phyloP scores from a whole-genome alignment of 2,797 vertebrate genomes.

The Alauda arvensis region DNA sequence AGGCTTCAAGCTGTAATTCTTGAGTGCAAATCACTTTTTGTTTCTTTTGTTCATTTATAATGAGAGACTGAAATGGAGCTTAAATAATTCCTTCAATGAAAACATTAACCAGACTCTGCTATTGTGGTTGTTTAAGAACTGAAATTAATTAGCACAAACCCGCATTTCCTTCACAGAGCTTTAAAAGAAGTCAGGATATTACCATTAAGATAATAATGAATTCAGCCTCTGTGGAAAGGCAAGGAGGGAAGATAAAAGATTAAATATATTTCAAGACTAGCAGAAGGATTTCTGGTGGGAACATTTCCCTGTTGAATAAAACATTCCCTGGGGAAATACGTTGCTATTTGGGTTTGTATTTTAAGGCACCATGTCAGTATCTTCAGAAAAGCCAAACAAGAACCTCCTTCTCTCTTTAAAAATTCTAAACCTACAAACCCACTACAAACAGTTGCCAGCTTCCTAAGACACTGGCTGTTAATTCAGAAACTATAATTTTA shows the following conservation, averaged over 20 bases:
- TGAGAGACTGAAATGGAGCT: constrained; percentile 74
- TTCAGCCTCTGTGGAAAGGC: constrained; percentile 62
- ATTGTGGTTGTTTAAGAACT: constrained; percentile 70
- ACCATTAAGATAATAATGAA: constrained; percentile 62
- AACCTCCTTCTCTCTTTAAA: not conserved
- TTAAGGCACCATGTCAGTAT: constrained; percentile 36
- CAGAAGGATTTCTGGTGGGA: constrained; percentile 68
- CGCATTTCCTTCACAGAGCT: constrained; percentile 65
- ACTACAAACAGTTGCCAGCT: not conserved
- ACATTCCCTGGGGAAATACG: constrained; percentile 60
- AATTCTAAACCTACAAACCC: not conserved
- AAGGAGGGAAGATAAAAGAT: constrained; percentile 26
- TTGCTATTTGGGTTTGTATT: constrained; percentile 48
- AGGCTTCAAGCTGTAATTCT: constrained; percentile 73
- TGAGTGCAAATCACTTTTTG: constrained; percentile 70
- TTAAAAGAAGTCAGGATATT: constrained; percentile 65
- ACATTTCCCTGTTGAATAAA: constrained; percentile 64
- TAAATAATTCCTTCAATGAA: constrained; percentile 75
- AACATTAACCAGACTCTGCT: constrained; percentile 68
- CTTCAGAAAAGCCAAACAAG: constrained; percentile 5
- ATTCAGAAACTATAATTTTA: not conserved
- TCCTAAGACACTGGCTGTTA: not conserved
- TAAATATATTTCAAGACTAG: constrained; percentile 70
- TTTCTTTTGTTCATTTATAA: constrained; percentile 72
- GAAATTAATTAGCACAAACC: constrained; percentile 74